Conservation (phyloP, 2,797 vertebrate genomes). For the Taenioides sp. region DNA sequence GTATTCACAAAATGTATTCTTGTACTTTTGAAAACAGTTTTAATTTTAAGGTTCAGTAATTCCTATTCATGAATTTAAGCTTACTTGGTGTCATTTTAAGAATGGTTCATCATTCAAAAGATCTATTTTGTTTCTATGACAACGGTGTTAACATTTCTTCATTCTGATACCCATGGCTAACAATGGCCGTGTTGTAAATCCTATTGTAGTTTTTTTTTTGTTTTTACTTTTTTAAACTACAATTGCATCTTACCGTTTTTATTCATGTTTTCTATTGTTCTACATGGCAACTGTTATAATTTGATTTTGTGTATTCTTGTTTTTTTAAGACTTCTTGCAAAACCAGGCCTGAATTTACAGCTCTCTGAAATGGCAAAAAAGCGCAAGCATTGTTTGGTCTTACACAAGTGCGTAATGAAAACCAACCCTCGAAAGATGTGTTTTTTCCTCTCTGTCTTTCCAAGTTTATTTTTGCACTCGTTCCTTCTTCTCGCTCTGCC, state of each 20-base stretch:
- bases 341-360: conserved; percentile 28
- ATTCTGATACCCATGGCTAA: no score
- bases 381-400: conserved; percentile 34
- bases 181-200: not conserved
- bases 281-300: conserved; percentile 22
- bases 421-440: conserved; percentile 41
- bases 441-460: conserved; percentile 29
- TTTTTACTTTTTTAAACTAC: not conserved
- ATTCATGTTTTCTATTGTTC: not conserved
- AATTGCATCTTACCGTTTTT: not conserved
- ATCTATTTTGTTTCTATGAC: no score
- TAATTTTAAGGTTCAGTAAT: not conserved
- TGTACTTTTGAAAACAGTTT: not conserved
- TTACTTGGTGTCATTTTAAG: no score
- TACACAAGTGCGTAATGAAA: conserved; percentile 35
- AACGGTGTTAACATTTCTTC: no score
- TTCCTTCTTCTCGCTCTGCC: conserved; percentile 21
- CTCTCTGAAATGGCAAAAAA: conserved; percentile 34
- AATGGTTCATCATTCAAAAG: no score
- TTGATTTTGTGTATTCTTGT: conserved; percentile 8
- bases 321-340: conserved; percentile 17
- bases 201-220: not conserved
- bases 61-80: not conserved
- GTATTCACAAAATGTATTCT: not conserved
- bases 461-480: conserved; percentile 45